phyloP scores from a whole-genome alignment of 2,888 invertebrate genomes.

The Opisthograptis luteolata region DNA sequence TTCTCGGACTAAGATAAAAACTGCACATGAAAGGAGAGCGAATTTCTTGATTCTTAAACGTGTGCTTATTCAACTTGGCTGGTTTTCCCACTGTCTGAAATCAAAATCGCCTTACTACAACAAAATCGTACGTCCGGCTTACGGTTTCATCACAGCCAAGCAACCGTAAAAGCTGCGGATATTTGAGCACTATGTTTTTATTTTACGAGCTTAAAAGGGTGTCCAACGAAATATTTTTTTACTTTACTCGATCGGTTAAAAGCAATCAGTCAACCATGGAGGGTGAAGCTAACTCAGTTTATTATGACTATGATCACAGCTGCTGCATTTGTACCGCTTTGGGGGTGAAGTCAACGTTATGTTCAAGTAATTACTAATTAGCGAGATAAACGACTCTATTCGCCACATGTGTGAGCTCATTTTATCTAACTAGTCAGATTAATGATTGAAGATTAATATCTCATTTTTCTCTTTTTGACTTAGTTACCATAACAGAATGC shows the following conservation, averaged over 20 bases:
- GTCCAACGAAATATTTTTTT: constrained; percentile 8
- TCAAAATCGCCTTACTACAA: constrained; percentile 4
- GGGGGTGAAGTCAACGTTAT: background rate
- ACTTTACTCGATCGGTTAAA: constrained; percentile 10
- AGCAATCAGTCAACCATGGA: constrained; percentile 14
- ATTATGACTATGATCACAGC: constrained; percentile 10
- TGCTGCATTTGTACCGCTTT: constrained; percentile 1
- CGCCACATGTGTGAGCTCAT: constrained; percentile 6
- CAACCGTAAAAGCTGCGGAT: constrained; percentile 11
- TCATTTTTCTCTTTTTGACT: background rate
- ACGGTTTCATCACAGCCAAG: constrained; percentile 6
- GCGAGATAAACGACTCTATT: background rate
- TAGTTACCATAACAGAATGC: background rate
- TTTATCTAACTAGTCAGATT: constrained; percentile 9
- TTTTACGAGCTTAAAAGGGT: constrained; percentile 10
- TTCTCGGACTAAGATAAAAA: constrained; percentile 3
- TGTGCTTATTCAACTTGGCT: background rate
- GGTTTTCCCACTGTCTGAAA: constrained; percentile 1
- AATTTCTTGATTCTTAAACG: background rate
- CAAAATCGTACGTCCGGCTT: constrained; percentile 2
- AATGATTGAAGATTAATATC: constrained; percentile 1
- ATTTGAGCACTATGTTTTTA: constrained; percentile 19
- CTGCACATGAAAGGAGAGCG: background rate
- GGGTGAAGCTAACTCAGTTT: background rate
- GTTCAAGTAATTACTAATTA: background rate